phyloP scores from a whole-genome alignment of 2,797 vertebrate genomes.

The Pempheris klunzingeri region DNA sequence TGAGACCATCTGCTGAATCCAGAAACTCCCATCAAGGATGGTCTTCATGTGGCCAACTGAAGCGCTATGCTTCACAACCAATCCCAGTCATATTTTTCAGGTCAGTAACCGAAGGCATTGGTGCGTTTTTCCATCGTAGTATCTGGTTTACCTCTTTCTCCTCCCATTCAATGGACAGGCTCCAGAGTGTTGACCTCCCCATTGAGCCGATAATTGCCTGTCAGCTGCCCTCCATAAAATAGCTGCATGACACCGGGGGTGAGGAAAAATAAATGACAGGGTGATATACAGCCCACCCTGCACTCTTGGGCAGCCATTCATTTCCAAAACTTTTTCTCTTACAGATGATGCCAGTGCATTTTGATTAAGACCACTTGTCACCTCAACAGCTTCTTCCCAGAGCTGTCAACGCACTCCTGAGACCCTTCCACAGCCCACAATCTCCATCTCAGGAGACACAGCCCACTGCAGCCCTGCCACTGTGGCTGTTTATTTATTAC shows the following conservation, averaged over 20 bases:
- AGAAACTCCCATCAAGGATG: slow-evolving; percentile 19
- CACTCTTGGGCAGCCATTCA: slow-evolving; percentile 56
- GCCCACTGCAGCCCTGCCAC: slow-evolving; percentile 13
- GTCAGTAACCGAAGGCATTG: slow-evolving; percentile 39
- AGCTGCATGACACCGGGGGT: slow-evolving; percentile 65
- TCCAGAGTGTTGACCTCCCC: slow-evolving; percentile 70
- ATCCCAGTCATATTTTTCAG: slow-evolving; percentile 46
- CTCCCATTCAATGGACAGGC: slow-evolving; percentile 44
- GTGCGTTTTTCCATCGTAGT: slow-evolving; percentile 27
- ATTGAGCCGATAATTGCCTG: slow-evolving; percentile 79
- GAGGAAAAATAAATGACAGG: slow-evolving; percentile 64
- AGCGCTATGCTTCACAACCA: slow-evolving; percentile 25
- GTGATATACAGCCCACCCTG: slow-evolving; percentile 67
- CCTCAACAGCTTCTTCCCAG: slow-evolving; percentile 56
- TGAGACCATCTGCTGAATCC: slow-evolving; percentile 28
- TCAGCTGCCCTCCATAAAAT: slow-evolving; percentile 75
- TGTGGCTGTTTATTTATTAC: slow-evolving; percentile 51
- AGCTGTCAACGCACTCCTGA: slow-evolving; percentile 57
- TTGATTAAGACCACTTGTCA: slow-evolving; percentile 74
- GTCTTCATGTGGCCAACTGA: slow-evolving; percentile 21
- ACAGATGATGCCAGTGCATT: slow-evolving; percentile 56
- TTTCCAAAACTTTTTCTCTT: slow-evolving; percentile 67
- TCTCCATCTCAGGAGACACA: slow-evolving; percentile 20
- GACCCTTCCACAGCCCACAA: slow-evolving; percentile 31
- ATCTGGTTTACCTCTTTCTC: slow-evolving; percentile 50